Evolutionary conservation across 2,113 vertebrate species (phyloP).

Genomic region (Dasyprocta punctata): DNA sequence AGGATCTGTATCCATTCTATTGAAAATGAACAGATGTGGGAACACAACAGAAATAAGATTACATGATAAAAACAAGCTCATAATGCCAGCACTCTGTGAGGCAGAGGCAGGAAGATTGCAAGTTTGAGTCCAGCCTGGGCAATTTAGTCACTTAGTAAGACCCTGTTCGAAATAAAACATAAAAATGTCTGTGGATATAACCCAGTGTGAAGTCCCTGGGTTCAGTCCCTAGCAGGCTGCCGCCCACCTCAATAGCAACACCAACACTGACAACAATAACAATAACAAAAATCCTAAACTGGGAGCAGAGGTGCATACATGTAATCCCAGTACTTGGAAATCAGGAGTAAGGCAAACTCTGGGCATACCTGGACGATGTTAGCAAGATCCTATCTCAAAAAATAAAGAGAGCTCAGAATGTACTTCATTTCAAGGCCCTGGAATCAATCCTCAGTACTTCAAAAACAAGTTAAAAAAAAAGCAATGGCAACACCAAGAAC

Average conservation of each 20-base stretch:
- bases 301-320: neutral
- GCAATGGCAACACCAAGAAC: neutral
- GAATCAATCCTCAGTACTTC: neutral
- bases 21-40: neutral
- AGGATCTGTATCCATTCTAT: neutral
- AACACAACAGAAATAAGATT: neutral
- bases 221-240: neutral
- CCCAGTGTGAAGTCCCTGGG: neutral
- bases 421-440: neutral
- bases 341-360: neutral
- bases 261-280: neutral
- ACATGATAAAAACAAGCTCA: neutral
- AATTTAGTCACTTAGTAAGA: neutral
- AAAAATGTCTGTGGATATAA: neutral
- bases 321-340: neutral
- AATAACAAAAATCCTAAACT: neutral
- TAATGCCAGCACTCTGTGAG: neutral
- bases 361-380: neutral
- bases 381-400: neutral
- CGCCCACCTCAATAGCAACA: neutral
- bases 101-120: neutral
- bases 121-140: neutral
- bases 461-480: neutral
- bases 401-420: neutral
- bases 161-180: neutral